A percentile compares a stretch with the other conserved stretches of the same genome.
Evolutionary conservation across 2,113 vertebrate species (phyloP).

Genomic region (Regulus satrapa): DNA sequence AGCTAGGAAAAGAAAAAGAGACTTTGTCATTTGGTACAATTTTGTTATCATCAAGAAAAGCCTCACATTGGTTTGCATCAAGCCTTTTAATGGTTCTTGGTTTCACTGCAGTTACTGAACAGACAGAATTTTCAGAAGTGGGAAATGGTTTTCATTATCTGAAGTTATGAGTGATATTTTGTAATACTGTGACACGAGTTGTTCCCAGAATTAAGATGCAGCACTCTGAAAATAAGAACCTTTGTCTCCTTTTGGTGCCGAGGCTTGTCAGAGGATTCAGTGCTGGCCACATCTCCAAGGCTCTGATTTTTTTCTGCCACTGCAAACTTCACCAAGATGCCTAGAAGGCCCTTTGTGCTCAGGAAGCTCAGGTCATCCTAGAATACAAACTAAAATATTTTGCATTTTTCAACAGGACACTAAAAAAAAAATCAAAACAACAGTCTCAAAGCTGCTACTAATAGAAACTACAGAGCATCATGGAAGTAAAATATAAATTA

Average conservation of each 20-base stretch:
- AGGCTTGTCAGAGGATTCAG: not conserved
- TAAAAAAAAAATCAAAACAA: not conserved
- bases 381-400: not conserved
- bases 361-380: not conserved
- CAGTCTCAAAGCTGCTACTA: not conserved
- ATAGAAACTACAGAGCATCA: not conserved
- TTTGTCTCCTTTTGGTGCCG: not conserved
- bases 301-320: not conserved
- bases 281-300: not conserved
- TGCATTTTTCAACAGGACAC: not conserved
- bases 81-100: not conserved
- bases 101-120: not conserved
- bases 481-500: not conserved
- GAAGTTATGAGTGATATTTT: not conserved
- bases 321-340: not conserved
- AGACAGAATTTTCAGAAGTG: not conserved
- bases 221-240: not conserved
- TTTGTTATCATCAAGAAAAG: not conserved
- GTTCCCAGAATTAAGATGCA: not conserved
- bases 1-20: accelerated
- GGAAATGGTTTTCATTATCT: not conserved
- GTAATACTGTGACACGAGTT: not conserved
- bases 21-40: not conserved
- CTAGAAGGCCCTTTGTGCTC: not conserved
- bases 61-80: not conserved